phyloP scores from a whole-genome alignment of 2,888 invertebrate genomes.

The Megalurothrips usitatus region DNA sequence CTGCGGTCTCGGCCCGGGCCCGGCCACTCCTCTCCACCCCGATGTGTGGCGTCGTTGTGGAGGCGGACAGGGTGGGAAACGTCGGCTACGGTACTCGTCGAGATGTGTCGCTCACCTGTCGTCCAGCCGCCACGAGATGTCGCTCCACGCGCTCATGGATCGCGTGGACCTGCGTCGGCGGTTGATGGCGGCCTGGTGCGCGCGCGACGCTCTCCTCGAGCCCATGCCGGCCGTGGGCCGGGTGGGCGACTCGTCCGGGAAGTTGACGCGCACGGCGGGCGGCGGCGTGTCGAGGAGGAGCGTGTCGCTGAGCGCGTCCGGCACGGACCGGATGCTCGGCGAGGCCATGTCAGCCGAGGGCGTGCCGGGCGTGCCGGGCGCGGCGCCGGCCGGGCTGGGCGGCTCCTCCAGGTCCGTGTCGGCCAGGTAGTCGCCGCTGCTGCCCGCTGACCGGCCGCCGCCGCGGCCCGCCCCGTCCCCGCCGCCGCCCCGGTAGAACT shows the following conservation, averaged over 20 bases:
- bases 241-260: slow-evolving; percentile 14
- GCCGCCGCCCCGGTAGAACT: slow-evolving; percentile 23
- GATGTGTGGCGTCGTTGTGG: background rate
- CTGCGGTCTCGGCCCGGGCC: no score
- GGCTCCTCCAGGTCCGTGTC: slow-evolving; percentile 1
- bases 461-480: background rate
- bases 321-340: slow-evolving; percentile 14
- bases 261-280: background rate
- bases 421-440: slow-evolving; percentile 21
- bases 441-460: slow-evolving; percentile 21
- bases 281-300: slow-evolving; percentile 9
- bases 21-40: no score
- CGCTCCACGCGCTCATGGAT: slow-evolving; percentile 86
- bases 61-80: background rate
- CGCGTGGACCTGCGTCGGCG: slow-evolving; percentile 47
- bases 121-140: slow-evolving; percentile 75
- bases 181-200: background rate
- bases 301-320: slow-evolving; percentile 15
- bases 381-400: slow-evolving; percentile 2
- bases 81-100: no score
- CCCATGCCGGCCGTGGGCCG: background rate
- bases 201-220: slow-evolving; percentile 11
- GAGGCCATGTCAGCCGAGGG: background rate
- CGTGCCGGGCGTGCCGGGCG: background rate
- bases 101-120: slow-evolving; percentile 55